Evolutionary conservation across 1,140 invertebrate genomes (phyloP), one percentile per base, ranked within the genome.

Genomic region (Armadillidium nasatum): DNA sequence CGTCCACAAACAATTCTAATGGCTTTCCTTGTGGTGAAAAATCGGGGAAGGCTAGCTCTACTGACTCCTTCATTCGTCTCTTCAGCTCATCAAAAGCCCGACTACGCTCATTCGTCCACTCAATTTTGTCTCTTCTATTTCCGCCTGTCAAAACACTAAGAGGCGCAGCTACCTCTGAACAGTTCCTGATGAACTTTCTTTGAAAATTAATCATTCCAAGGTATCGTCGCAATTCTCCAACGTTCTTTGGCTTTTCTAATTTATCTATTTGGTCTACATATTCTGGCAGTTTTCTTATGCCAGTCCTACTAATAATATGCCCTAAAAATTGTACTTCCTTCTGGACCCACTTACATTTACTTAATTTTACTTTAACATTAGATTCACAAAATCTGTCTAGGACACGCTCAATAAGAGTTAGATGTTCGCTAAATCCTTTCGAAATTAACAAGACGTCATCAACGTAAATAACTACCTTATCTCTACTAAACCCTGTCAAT

Each of bases 1-100:
- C 33, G 50, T 72, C 33, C 4, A 72, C 71, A 44, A 45, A 44
- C 11, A 72, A 44, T 21, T 44, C 71, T 15, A 72, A 22, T 45
- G 71, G 22, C 44, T 46, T 72, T 3, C 71, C 11, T n/a, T 22
- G 43, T 19, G 71, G 11, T 19, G 11, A 15, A 44, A 45, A 72
- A 43, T 72, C 71, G 7, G 71, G 71, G 10, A 72, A 72, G 0
- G 71, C 44, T 4, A 72, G 22, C 10, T 15, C 50, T n/a, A 4
- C 21, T 71, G 44, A n/a, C 3, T 72, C 10, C 43, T 72, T 10
- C 19, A 72, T 72, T 22, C 44, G 0, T 10, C 50, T 23, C 23
- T 72, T 72, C 71, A 72, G 33, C 6, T 6, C 33, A n/a, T 33
- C 33, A 33, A 33, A 33, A 3, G 33, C 33, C 33, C 1, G 33